A percentile compares a stretch with the other conserved stretches of the same genome.
These are phyloP conservation scores for Polydrusus pterygomalis DNA, from an alignment of 2,888 invertebrate species.

Conservation along the genomic window DNA sequence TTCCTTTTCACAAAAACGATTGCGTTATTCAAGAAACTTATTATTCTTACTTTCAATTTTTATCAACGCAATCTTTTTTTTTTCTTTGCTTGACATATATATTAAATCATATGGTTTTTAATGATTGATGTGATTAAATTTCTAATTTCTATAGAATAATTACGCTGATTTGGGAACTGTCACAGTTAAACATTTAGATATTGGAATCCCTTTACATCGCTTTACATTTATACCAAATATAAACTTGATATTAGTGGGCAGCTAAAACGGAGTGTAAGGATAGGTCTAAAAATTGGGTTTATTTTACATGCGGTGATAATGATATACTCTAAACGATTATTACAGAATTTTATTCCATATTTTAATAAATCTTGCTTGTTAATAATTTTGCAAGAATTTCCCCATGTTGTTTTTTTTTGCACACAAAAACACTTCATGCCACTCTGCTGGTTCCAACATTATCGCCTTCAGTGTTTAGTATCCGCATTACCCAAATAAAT, in stretches of 20 bases:
- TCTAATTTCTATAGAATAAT: slow-evolving; percentile 8
- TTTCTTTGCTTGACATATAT: neutral
- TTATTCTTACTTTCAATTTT: slow-evolving; percentile 28
- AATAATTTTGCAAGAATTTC: too few relatives aligned
- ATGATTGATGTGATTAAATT: slow-evolving; percentile 5
- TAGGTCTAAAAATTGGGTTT: too few relatives aligned
- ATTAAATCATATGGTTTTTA: slow-evolving; percentile 8
- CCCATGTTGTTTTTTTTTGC: neutral
- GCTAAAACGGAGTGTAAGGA: too few relatives aligned
- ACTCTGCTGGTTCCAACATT: slow-evolving; percentile 1
- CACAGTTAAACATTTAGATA: slow-evolving; percentile 5
- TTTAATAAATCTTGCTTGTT: too few relatives aligned
- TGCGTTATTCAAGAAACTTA: neutral
- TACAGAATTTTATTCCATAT: too few relatives aligned
- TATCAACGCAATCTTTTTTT: neutral
- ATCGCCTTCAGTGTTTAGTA: slow-evolving; percentile 24
- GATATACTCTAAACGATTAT: too few relatives aligned
- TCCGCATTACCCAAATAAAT: slow-evolving; percentile 7
- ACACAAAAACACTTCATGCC: neutral
- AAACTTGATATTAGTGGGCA: too few relatives aligned
- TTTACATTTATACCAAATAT: too few relatives aligned
- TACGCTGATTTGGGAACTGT: slow-evolving; percentile 7
- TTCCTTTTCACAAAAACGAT: slow-evolving; percentile 22
- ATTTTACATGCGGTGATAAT: too few relatives aligned
- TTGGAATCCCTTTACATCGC: too few relatives aligned